Base-by-base conservation (phyloP, 2,113 vertebrate species). In the Upupa epops region DNA sequence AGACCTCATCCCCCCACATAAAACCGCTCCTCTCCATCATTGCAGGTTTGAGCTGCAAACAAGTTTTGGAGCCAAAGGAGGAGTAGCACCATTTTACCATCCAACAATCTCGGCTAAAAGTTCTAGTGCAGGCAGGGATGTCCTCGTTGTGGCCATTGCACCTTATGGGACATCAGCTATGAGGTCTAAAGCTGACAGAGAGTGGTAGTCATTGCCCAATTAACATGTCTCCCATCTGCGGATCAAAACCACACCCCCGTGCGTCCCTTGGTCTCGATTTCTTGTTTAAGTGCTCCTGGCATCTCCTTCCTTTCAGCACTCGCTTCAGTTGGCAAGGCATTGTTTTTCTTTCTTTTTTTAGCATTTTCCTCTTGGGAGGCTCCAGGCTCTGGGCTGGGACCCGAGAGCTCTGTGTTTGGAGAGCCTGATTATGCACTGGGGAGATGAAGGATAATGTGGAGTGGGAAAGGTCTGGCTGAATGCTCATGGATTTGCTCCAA, bases 291-390 rank as follows among this genome's bases (percentile, higher is more conserved):
- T 65, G 80, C 86, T 94, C 88, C 86, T 95, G 93, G 96, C 96
- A 93, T 89, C 92, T 86, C 83, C 37, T 54, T 74, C 86, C 71
- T 95, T 92, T 96, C 94, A 96, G 77, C 86, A 88, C 90, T 95
- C 48, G 1, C 77, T 84, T 78, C 88, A 93, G 55, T 36, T 95
- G 94, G 88, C 95, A 96, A 19, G 19, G 34, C 42, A 74, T 60
- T 89, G 54, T 83, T 96, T 96, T 92, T 83, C 81, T 94, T 92
- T 89, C 90, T 86, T 90, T 88, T 84, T 95, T 95, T 94, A 94
- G 94, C 79, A 17, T 51, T 69, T 91, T 42, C 34, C 64, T 88
- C 71, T 93, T 0, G 4, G 75, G 85, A 93, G 85, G 89, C 80
- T 93, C 84, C 78, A 83, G 52, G 78, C 77, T 86, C 75, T 78